Conservation (phyloP, 2,797 vertebrate species). For the Dendrocincla tyrannina region DNA sequence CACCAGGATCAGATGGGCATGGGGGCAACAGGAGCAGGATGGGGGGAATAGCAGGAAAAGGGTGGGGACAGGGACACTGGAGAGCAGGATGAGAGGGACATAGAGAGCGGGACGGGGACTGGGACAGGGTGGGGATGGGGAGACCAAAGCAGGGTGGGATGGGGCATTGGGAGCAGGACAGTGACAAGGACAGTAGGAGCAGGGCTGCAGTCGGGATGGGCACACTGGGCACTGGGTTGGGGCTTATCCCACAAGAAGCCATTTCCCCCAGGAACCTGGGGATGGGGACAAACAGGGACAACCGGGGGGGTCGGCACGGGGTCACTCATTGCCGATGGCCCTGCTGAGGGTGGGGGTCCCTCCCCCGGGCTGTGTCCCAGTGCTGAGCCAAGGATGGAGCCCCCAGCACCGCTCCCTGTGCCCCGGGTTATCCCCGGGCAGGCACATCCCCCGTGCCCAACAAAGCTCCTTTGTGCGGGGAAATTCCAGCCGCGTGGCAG, state of each 20-base stretch:
- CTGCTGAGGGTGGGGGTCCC: rapidly evolving
- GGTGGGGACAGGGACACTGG: not conserved
- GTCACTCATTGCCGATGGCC: rapidly evolving
- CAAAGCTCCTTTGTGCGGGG: not conserved
- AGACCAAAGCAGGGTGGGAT: too few species aligned
- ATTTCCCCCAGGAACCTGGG: rapidly evolving
- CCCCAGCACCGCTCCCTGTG: rapidly evolving
- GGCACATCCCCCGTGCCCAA: not conserved
- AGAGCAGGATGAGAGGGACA: too few species aligned
- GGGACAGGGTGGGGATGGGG: too few species aligned
- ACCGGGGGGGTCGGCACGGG: rapidly evolving
- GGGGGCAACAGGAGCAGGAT: not conserved
- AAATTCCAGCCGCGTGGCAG: rapidly evolving
- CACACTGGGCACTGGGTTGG: not conserved
- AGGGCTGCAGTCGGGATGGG: not conserved
- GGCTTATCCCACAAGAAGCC: not conserved
- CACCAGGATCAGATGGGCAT: too few species aligned
- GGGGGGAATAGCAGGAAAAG: too few species aligned
- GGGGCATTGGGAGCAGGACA: not conserved
- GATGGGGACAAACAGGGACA: rapidly evolving
- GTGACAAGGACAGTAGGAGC: not conserved
- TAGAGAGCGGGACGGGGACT: not conserved
- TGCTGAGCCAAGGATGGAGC: not conserved
- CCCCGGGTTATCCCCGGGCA: not conserved
- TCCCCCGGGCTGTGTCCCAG: rapidly evolving